phyloP scores from a whole-genome alignment of 2,113 vertebrate genomes.

The Malurus alboscapulatus region DNA sequence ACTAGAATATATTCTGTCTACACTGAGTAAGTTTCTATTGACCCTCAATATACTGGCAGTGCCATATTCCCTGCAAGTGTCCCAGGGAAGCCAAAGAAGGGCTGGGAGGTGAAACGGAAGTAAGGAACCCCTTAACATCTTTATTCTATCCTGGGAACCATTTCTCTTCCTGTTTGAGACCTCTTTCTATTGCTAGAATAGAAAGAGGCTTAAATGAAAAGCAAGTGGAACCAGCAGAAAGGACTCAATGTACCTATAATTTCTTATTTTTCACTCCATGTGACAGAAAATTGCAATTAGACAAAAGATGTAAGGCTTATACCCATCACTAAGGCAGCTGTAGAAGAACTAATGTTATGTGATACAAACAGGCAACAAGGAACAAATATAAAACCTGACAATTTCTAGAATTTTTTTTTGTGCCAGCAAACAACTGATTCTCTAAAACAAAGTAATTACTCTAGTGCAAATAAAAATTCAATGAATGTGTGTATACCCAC shows the following conservation, averaged over 20 bases:
- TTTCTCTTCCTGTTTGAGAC: background rate
- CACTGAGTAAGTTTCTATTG: background rate
- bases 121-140: background rate
- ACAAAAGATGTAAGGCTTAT: background rate
- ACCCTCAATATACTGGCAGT: rapidly evolving
- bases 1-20: background rate
- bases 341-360: background rate
- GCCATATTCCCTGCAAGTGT: background rate
- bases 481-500: background rate
- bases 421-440: background rate
- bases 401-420: background rate
- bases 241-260: background rate
- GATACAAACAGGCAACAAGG: background rate
- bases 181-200: background rate
- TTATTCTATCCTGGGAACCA: background rate
- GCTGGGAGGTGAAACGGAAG: background rate
- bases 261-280: background rate
- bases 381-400: background rate
- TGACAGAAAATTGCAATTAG: background rate
- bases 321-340: background rate
- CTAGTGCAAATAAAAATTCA: background rate
- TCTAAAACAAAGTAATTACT: background rate
- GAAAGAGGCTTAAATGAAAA: background rate
- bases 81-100: background rate
- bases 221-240: background rate